Evolutionary conservation across 2,113 vertebrate species (phyloP).

Genomic region (Tor tambroides): DNA sequence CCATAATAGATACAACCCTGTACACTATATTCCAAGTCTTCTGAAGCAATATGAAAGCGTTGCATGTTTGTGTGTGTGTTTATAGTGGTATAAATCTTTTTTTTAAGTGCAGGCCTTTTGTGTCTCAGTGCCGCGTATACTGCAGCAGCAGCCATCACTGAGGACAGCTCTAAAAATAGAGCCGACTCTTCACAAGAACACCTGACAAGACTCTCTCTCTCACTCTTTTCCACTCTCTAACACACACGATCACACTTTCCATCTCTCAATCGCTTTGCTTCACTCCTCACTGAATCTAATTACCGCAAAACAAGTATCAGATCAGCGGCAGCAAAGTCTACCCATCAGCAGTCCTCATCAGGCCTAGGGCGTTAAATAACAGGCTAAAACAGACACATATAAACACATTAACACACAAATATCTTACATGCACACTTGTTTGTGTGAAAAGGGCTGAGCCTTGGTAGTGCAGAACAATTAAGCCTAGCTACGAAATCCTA

Average conservation of each 20-base stretch:
- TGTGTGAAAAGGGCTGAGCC: not conserved
- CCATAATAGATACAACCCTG: not conserved
- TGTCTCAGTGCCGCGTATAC: slow-evolving; percentile 61
- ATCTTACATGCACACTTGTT: not conserved
- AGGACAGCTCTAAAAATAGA: slow-evolving; percentile 78
- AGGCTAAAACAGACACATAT: slow-evolving; percentile 32
- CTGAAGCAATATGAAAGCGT: not conserved
- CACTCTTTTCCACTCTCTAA: slow-evolving; percentile 41
- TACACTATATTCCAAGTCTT: not conserved
- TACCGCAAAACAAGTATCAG: slow-evolving; percentile 28
- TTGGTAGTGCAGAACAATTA: not conserved
- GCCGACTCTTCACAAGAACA: slow-evolving; percentile 65
- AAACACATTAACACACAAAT: slow-evolving; percentile 19
- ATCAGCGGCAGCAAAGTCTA: slow-evolving; percentile 6
- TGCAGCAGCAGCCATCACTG: slow-evolving; percentile 69
- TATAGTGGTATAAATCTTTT: slow-evolving; percentile 38
- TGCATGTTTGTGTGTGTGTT: slow-evolving; percentile 2
- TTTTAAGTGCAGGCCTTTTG: slow-evolving; percentile 55
- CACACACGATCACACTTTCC: slow-evolving; percentile 23
- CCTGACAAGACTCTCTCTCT: slow-evolving; percentile 69
- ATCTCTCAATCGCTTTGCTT: slow-evolving; percentile 24
- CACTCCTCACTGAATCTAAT: slow-evolving; percentile 39
- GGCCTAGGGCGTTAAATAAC: slow-evolving; percentile 7
- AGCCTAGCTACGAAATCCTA: not conserved
- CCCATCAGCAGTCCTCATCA: slow-evolving; percentile 41